Conservation (phyloP, 2,113 vertebrate genomes). For the Brienomyrus longianalis region DNA sequence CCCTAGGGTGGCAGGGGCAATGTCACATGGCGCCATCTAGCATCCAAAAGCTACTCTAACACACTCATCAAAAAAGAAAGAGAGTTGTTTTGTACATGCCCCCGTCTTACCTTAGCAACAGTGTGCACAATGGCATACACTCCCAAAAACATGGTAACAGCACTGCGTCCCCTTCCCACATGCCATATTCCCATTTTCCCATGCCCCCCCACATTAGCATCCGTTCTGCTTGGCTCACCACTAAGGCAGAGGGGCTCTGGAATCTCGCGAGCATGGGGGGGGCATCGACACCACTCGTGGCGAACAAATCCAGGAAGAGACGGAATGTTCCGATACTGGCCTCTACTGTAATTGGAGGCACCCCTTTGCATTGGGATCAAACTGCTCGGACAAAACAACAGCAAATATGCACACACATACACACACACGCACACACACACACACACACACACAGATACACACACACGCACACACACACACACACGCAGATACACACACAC, state of each 20-base stretch:
- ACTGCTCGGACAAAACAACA: slow-evolving; percentile 15
- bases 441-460: neutral
- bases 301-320: slow-evolving; percentile 60
- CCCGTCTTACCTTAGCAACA: neutral
- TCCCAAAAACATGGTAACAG: neutral
- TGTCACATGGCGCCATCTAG: neutral
- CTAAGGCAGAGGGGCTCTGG: neutral
- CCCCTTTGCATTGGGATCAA: slow-evolving; percentile 40
- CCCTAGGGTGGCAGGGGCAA: neutral
- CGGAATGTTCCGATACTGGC: slow-evolving; percentile 52
- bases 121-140: neutral
- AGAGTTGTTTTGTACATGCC: neutral
- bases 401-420: slow-evolving; percentile 5
- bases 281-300: neutral
- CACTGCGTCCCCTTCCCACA: neutral
- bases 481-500: neutral
- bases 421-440: neutral
- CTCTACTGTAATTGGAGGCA: slow-evolving; percentile 49
- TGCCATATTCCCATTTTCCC: neutral
- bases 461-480: no score
- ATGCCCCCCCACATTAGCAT: neutral
- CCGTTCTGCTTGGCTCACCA: neutral
- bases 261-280: neutral
- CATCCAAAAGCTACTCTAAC: neutral
- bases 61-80: neutral